These are phyloP conservation scores for Ochotona princeps DNA, from an alignment of 2,113 vertebrate genomes.

Conservation along the genomic window DNA sequence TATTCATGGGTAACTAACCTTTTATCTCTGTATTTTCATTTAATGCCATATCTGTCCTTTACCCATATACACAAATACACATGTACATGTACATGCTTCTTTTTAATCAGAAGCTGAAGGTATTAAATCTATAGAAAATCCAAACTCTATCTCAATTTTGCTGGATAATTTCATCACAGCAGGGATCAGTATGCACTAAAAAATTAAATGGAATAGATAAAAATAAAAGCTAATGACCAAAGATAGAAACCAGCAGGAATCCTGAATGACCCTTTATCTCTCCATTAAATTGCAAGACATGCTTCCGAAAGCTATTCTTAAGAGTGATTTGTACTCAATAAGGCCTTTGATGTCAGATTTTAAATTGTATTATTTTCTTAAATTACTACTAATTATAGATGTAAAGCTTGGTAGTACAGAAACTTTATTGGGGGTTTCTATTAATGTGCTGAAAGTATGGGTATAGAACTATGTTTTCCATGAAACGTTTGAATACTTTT, in stretches of 20 bases:
- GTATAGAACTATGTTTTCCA: not conserved
- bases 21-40: too few relatives aligned
- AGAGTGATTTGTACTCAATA: not conserved
- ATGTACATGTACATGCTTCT: not conserved
- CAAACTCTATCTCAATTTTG: not conserved
- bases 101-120: not conserved
- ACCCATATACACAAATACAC: too few relatives aligned
- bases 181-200: not conserved
- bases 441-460: not conserved
- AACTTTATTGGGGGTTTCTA: not conserved
- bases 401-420: not conserved
- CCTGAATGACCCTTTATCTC: not conserved
- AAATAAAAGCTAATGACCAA: constrained; percentile 47
- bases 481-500: not conserved
- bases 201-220: constrained; percentile 39
- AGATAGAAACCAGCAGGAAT: not conserved
- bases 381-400: not conserved
- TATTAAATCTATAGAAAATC: not conserved
- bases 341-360: not conserved
- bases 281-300: constrained; percentile 9
- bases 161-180: constrained; percentile 7
- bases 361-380: not conserved
- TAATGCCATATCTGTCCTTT: too few relatives aligned
- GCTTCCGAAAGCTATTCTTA: not conserved
- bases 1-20: too few relatives aligned